Conservation (phyloP, 2,113 vertebrate genomes). For the Malurus elegans region DNA sequence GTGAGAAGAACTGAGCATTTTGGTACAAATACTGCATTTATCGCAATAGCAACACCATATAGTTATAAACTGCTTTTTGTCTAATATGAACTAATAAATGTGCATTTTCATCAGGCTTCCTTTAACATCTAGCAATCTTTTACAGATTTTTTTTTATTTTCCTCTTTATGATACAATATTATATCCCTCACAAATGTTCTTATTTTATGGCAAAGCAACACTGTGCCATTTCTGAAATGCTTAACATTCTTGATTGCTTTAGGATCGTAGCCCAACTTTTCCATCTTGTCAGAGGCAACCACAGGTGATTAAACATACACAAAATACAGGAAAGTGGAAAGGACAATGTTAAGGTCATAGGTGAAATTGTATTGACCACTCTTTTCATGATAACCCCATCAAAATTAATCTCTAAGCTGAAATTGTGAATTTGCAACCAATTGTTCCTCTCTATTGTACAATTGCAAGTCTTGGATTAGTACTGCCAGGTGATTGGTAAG, state of each 20-base stretch:
- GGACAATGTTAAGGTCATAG: neutral
- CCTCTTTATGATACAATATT: neutral
- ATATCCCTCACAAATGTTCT: neutral
- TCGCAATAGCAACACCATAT: neutral
- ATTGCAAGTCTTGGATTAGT: neutral
- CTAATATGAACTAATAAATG: slow-evolving; percentile 14
- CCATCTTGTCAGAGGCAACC: neutral
- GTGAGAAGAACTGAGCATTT: slow-evolving; percentile 36
- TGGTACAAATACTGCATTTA: slow-evolving; percentile 25
- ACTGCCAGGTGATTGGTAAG: neutral
- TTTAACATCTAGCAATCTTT: slow-evolving; percentile 26
- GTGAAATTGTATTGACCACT: neutral
- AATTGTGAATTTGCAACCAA: neutral
- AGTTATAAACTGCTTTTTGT: slow-evolving; percentile 18
- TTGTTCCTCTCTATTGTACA: neutral
- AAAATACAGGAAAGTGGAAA: neutral
- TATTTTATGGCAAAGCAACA: neutral
- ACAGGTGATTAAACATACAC: neutral
- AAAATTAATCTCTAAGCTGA: neutral
- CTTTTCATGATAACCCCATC: neutral
- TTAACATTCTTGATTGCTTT: neutral
- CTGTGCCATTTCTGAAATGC: neutral
- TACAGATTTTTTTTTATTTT: neutral
- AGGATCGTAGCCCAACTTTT: neutral
- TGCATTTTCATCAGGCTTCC: slow-evolving; percentile 17